Evolutionary conservation across 1,140 invertebrate genomes (phyloP).

Genomic region (Bombus pyrosoma): DNA sequence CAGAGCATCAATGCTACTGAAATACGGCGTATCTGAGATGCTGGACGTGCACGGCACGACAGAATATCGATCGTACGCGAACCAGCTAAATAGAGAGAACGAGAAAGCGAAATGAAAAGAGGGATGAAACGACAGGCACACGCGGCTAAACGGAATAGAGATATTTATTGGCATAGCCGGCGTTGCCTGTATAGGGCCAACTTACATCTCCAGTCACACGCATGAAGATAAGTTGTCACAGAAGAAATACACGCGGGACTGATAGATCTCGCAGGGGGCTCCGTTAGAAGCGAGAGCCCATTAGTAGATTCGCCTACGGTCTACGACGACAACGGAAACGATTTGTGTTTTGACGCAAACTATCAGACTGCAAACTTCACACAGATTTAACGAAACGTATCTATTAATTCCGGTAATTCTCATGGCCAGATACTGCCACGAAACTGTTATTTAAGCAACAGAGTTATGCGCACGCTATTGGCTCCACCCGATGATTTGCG

Average conservation of each 20-base stretch:
- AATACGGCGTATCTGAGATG: conserved; percentile 7
- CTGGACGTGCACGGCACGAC: not conserved
- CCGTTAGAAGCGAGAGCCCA: conserved; percentile 26
- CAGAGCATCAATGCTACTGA: conserved; percentile 13
- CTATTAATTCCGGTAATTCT: conserved; percentile 33
- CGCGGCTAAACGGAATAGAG: conserved; percentile 58
- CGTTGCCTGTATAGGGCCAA: conserved; percentile 55
- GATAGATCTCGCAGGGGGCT: conserved; percentile 26
- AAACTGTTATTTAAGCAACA: not conserved
- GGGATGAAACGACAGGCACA: conserved; percentile 5
- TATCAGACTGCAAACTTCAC: conserved; percentile 26
- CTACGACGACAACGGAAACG: not conserved
- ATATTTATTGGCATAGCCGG: conserved; percentile 64
- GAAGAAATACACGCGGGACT: conserved; percentile 26
- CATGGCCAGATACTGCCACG: not conserved
- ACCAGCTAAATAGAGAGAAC: not conserved
- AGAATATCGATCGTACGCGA: conserved; percentile 10
- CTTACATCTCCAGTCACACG: conserved; percentile 64
- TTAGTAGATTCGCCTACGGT: not conserved
- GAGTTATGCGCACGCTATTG: not conserved
- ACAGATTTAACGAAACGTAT: conserved; percentile 30
- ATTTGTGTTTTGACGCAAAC: conserved; percentile 30
- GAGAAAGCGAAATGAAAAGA: conserved; percentile 11
- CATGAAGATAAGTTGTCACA: conserved; percentile 43
- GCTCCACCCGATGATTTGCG: not conserved